Evolutionary conservation across 2,888 invertebrate genomes (phyloP).

Genomic region (Drosophila nigritarsus): DNA sequence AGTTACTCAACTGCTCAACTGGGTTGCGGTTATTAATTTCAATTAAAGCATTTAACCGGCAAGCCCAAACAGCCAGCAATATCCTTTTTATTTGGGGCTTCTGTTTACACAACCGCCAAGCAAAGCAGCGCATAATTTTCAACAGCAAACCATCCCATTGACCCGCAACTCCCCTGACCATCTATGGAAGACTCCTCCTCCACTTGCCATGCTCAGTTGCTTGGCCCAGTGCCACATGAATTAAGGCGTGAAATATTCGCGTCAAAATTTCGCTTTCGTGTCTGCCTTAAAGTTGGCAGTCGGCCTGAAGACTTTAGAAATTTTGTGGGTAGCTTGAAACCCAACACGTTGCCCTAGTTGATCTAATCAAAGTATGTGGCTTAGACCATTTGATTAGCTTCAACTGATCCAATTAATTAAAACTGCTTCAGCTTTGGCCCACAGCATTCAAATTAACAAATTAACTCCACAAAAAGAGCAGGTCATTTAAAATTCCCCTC

Average conservation of each 20-base stretch:
- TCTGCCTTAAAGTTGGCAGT: constrained; percentile 22
- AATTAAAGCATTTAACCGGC: constrained; percentile 82
- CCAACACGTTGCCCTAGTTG: background rate
- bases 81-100: constrained; percentile 60
- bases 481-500: background rate
- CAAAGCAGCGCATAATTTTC: constrained; percentile 62
- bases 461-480: background rate
- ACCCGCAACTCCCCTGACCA: background rate
- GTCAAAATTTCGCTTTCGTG: constrained; percentile 36
- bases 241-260: constrained; percentile 76
- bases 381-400: constrained; percentile 32
- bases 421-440: constrained; percentile 12
- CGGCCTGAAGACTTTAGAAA: background rate
- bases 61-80: constrained; percentile 60
- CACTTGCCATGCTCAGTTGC: constrained; percentile 31
- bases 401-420: constrained; percentile 45
- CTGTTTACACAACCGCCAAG: constrained; percentile 70
- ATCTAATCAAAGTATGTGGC: constrained; percentile 32
- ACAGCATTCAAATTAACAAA: background rate
- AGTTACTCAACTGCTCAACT: constrained; percentile 46
- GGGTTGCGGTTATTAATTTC: constrained; percentile 81
- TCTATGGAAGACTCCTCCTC: background rate
- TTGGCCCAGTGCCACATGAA: constrained; percentile 57
- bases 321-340: background rate
- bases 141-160: constrained; percentile 6